phyloP scores from a whole-genome alignment of 1,140 invertebrate genomes.

The Drosophila repletoides region DNA sequence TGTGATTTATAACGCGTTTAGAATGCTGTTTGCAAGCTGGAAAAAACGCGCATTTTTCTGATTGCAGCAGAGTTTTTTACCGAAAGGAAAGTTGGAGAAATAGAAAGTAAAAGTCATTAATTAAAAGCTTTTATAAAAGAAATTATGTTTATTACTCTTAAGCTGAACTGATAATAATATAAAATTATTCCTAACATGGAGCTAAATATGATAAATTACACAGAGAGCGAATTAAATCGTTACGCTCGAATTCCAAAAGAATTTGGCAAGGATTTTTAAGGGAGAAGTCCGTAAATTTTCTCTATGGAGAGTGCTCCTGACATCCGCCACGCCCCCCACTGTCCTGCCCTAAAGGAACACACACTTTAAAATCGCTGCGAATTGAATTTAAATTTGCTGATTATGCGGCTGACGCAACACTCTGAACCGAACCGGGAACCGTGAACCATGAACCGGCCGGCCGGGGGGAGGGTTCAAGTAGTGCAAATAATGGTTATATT shows the following conservation, averaged over 20 bases:
- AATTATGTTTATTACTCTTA: too few species aligned
- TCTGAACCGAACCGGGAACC: too few species aligned
- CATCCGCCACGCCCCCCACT: constrained; percentile 37
- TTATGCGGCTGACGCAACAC: constrained; percentile 32
- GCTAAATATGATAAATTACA: constrained; percentile 79
- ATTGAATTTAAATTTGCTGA: constrained; percentile 80
- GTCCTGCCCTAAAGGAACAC: background rate
- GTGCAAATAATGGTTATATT: constrained; percentile 78
- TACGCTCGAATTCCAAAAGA: constrained; percentile 22
- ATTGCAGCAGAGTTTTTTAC: constrained; percentile 23
- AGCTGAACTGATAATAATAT: too few species aligned
- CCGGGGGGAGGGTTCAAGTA: constrained; percentile 41
- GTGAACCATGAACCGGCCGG: too few species aligned
- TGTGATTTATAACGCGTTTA: constrained; percentile 62
- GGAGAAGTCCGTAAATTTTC: constrained; percentile 18
- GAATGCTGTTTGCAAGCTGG: constrained; percentile 25
- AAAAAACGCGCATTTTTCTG: constrained; percentile 3
- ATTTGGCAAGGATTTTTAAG: constrained; percentile 3
- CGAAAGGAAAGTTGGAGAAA: background rate
- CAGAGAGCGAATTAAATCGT: constrained; percentile 42
- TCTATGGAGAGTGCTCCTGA: constrained; percentile 44
- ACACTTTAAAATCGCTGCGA: constrained; percentile 49
- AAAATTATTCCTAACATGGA: constrained; percentile 18
- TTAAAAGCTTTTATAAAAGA: too few species aligned
- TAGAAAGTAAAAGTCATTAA: too few species aligned